Conservation (phyloP, 1,140 invertebrate genomes). For the Hydropsyche tenuis region DNA sequence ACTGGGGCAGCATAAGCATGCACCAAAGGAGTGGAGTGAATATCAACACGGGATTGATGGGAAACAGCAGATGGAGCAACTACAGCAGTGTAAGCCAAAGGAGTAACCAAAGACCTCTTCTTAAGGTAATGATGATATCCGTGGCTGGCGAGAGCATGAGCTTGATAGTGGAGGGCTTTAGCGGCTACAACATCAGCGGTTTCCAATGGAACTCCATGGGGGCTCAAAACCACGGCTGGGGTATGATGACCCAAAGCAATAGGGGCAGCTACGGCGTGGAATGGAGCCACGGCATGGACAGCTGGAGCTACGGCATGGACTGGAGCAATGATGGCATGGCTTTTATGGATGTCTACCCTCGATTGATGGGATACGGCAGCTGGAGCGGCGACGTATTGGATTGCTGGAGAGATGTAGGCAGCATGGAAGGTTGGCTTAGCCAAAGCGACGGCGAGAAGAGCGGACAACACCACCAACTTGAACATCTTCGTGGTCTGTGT, state of each 20-base stretch:
- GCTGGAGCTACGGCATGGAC: slow-evolving; percentile 46
- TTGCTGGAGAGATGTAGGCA: slow-evolving; percentile 31
- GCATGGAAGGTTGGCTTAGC: slow-evolving; percentile 43
- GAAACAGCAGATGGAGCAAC: slow-evolving; percentile 46
- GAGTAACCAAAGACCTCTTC: slow-evolving; percentile 52
- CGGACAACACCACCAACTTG: slow-evolving; percentile 66
- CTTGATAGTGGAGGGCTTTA: slow-evolving; percentile 58
- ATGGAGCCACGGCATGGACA: slow-evolving; percentile 39
- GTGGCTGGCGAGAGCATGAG: slow-evolving; percentile 56
- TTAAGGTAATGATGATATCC: slow-evolving; percentile 54
- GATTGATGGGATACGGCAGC: slow-evolving; percentile 57
- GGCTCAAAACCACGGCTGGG: slow-evolving; percentile 55
- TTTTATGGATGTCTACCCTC: slow-evolving; percentile 54
- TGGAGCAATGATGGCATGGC: slow-evolving; percentile 48
- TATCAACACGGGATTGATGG: slow-evolving; percentile 48
- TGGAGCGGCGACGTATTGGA: slow-evolving; percentile 46
- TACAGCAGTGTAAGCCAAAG: slow-evolving; percentile 56
- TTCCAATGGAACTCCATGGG: slow-evolving; percentile 58
- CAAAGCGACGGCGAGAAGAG: slow-evolving; percentile 48
- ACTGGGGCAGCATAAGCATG: slow-evolving; percentile 41
- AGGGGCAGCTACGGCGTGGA: slow-evolving; percentile 45
- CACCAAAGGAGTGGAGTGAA: slow-evolving; percentile 38
- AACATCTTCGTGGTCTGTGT: slow-evolving; percentile 63
- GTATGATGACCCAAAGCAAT: slow-evolving; percentile 51
- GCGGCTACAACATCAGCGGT: slow-evolving; percentile 61